Evolutionary conservation across 2,797 vertebrate genomes (phyloP).

Genomic region (Parambassis ranga): DNA sequence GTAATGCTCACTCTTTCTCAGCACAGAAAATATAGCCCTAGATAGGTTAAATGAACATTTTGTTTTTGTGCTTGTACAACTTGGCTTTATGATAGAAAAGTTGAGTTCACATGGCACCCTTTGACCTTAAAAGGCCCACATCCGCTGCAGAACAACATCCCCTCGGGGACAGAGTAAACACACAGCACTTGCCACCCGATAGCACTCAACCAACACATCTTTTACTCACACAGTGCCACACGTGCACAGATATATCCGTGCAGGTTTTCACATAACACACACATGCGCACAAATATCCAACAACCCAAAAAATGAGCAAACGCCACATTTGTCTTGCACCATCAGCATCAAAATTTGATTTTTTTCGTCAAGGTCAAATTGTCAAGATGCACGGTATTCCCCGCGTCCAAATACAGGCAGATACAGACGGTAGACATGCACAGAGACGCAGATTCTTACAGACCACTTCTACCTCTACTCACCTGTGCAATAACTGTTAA

Average conservation of each 20-base stretch:
- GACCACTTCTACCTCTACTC: no score
- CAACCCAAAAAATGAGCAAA: constrained; percentile 44
- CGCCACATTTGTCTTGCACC: constrained; percentile 42
- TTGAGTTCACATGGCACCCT: constrained; percentile 32
- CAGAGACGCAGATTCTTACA: no score
- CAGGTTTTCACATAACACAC: not conserved
- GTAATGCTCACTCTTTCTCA: constrained; percentile 1
- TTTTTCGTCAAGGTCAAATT: constrained; percentile 52
- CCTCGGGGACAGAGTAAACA: constrained; percentile 34
- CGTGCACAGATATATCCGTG: not conserved
- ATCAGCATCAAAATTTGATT: constrained; percentile 52
- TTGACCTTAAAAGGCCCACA: constrained; percentile 47
- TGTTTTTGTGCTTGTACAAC: constrained; percentile 22
- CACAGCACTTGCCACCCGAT: constrained; percentile 73
- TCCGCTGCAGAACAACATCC: constrained; percentile 31
- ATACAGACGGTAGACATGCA: not conserved
- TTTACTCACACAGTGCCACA: constrained; percentile 23
- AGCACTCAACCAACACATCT: constrained; percentile 51
- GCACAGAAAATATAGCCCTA: not conserved
- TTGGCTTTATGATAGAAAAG: constrained; percentile 14
- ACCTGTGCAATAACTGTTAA: no score
- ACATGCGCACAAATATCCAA: not conserved
- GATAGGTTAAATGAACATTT: not conserved
- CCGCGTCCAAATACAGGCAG: constrained; percentile 1
- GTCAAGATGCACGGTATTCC: constrained; percentile 24